Evolutionary conservation across 2,888 invertebrate genomes (phyloP).

Genomic region (Ectropis crepuscularia): DNA sequence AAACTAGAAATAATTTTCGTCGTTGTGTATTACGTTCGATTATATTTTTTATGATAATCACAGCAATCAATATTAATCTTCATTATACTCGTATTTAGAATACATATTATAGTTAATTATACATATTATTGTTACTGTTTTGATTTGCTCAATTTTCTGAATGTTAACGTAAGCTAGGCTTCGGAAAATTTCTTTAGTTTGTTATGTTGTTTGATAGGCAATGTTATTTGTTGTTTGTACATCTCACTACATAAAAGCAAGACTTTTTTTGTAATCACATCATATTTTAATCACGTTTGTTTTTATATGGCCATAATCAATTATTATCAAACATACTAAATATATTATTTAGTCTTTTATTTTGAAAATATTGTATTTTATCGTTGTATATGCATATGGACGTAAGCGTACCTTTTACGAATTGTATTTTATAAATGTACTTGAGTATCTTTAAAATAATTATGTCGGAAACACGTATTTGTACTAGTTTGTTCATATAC

Average conservation of each 20-base stretch:
- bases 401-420: neutral
- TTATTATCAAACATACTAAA: neutral
- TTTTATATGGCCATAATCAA: slow-evolving; percentile 7
- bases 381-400: neutral
- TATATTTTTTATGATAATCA: slow-evolving; percentile 63
- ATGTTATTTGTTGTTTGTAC: slow-evolving; percentile 50
- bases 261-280: neutral
- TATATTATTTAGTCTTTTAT: neutral
- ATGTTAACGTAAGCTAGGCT: slow-evolving; percentile 76
- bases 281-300: neutral
- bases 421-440: neutral
- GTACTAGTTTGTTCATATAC: too few relatives aligned
- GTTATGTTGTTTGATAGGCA: slow-evolving; percentile 59
- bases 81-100: slow-evolving; percentile 74
- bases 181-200: slow-evolving; percentile 65
- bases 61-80: slow-evolving; percentile 62
- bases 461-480: too few relatives aligned
- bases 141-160: slow-evolving; percentile 83
- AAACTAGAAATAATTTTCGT: slow-evolving; percentile 63
- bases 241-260: slow-evolving; percentile 11
- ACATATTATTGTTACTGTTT: slow-evolving; percentile 79
- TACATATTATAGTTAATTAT: slow-evolving; percentile 62
- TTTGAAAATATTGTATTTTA: slow-evolving; percentile 5
- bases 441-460: neutral
- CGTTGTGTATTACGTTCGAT: slow-evolving; percentile 62